phyloP scores from a whole-genome alignment of 2,888 invertebrate genomes.

The Osmoderma eremita region DNA sequence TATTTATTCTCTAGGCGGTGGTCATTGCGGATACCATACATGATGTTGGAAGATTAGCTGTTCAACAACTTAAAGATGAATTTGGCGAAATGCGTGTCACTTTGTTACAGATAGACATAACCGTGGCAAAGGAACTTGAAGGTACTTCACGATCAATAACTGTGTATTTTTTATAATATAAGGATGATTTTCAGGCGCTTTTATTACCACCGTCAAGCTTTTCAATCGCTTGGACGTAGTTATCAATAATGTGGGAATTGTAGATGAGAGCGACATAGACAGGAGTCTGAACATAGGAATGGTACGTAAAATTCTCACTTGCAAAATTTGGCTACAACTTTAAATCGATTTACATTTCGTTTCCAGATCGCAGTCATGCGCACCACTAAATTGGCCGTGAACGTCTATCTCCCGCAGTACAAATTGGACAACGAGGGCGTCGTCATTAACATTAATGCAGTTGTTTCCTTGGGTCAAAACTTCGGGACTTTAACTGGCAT shows the following conservation, averaged over 20 bases:
- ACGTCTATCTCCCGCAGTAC: constrained; percentile 13
- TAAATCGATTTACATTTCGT: neutral
- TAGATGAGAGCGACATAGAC: constrained; percentile 23
- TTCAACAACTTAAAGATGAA: constrained; percentile 28
- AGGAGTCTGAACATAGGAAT: neutral
- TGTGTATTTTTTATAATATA: neutral
- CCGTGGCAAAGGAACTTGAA: constrained; percentile 19
- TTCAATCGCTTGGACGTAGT: constrained; percentile 22
- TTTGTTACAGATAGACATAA: constrained; percentile 5
- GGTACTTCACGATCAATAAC: neutral
- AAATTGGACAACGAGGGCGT: constrained; percentile 20
- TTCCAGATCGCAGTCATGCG: constrained; percentile 22
- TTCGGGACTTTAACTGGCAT: neutral
- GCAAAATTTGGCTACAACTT: neutral
- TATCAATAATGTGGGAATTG: constrained; percentile 19
- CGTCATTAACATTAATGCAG: constrained; percentile 21
- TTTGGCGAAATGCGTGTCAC: constrained; percentile 22
- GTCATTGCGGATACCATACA: constrained; percentile 14
- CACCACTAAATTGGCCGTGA: constrained; percentile 21
- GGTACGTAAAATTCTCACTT: constrained; percentile 1
- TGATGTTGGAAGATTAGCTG: constrained; percentile 5
- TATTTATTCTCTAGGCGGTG: constrained; percentile 9
- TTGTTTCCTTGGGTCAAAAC: constrained; percentile 6
- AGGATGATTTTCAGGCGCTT: constrained; percentile 10
- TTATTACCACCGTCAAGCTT: constrained; percentile 10